Conservation (phyloP, 2,113 vertebrate species). For the Aptenodytes forsteri region DNA sequence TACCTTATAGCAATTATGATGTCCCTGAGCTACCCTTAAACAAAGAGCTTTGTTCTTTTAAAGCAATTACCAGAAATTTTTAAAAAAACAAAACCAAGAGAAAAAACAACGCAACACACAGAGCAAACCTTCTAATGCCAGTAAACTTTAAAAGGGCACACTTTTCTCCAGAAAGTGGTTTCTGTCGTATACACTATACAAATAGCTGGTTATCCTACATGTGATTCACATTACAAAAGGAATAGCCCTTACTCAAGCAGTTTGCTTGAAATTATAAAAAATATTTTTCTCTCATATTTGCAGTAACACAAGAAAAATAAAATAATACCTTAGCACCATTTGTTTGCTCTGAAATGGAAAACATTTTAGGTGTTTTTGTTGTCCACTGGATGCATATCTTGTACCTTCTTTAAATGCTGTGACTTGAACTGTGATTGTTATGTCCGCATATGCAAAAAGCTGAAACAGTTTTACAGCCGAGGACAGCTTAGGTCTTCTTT, state of each 20-base stretch:
- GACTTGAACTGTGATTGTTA: not conserved
- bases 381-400: not conserved
- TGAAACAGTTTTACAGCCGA: not conserved
- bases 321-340: not conserved
- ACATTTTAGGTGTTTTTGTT: not conserved
- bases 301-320: not conserved
- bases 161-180: slow-evolving; percentile 12
- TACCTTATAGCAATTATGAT: slow-evolving; percentile 78
- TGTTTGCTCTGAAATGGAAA: not conserved
- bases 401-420: not conserved
- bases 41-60: slow-evolving; percentile 84
- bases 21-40: slow-evolving; percentile 83
- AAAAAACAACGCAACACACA: not conserved
- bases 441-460: not conserved
- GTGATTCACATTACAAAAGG: not conserved
- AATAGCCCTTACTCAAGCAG: not conserved
- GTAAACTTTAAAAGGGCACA: slow-evolving; percentile 59
- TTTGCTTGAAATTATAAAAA: not conserved
- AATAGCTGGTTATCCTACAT: not conserved
- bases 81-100: slow-evolving; percentile 53
- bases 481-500: not conserved
- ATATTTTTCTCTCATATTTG: not conserved
- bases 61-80: slow-evolving; percentile 83
- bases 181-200: not conserved
- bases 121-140: slow-evolving; percentile 46